Evolutionary conservation across 2,888 invertebrate genomes (phyloP).

Genomic region (Proisotoma minuta): DNA sequence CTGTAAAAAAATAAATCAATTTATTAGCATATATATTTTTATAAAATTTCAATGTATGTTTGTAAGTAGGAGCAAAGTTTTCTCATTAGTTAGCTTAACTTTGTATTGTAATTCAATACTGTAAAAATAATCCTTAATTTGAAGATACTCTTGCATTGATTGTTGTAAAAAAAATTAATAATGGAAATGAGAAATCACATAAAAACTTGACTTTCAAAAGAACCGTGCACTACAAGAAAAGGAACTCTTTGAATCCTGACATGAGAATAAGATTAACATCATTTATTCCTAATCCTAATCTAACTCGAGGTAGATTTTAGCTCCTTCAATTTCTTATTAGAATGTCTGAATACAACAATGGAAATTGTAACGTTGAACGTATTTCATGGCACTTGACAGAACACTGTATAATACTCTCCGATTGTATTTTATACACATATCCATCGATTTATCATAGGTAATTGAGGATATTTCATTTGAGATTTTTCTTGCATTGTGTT

Average conservation of each 20-base stretch:
- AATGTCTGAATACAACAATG: not conserved
- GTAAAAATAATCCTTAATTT: too few species aligned
- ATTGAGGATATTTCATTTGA: too few species aligned
- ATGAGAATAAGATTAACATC: slow-evolving; percentile 13
- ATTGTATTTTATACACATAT: not conserved
- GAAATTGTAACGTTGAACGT: slow-evolving; percentile 5
- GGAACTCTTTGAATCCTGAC: slow-evolving; percentile 2
- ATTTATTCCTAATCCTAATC: slow-evolving; percentile 1
- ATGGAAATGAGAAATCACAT: slow-evolving; percentile 3
- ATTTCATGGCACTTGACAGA: not conserved
- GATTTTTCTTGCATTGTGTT: slow-evolving; percentile 4
- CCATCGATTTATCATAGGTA: not conserved
- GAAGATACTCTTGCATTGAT: too few species aligned
- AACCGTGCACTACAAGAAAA: not conserved
- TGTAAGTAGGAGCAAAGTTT: too few species aligned
- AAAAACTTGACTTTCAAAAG: slow-evolving; percentile 11
- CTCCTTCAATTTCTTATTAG: not conserved
- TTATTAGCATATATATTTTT: too few species aligned
- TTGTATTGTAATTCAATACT: too few species aligned
- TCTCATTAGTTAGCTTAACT: too few species aligned
- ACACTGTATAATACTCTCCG: not conserved
- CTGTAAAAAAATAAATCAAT: too few species aligned
- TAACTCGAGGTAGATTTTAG: not conserved
- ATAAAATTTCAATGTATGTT: too few species aligned
- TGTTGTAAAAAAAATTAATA: too few species aligned